These are phyloP conservation scores for Festucalex cinctus DNA, from an alignment of 2,113 vertebrate genomes.

Conservation along the genomic window DNA sequence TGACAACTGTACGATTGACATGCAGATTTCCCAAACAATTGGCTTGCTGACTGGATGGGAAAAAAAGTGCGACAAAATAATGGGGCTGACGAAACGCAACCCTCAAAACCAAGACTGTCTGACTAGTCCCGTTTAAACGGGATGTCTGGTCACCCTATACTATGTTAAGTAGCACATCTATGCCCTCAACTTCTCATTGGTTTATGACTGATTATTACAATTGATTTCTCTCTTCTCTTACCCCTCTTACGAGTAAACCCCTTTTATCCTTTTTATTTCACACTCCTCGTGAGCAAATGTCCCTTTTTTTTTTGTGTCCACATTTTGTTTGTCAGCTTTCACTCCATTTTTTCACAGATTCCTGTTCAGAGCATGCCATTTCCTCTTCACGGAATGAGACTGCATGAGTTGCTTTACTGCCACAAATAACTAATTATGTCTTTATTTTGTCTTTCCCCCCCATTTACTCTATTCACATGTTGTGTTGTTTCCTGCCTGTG, in stretches of 20 bases:
- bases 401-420: slow-evolving; percentile 84
- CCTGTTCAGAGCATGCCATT: slow-evolving; percentile 82
- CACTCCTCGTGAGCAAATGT: slow-evolving; percentile 11
- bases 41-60: too few relatives aligned
- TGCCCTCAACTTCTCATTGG: slow-evolving; percentile 1
- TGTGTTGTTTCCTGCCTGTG: slow-evolving; percentile 78
- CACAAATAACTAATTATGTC: slow-evolving; percentile 94
- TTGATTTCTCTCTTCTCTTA: slow-evolving; percentile 19
- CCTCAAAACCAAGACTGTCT: too few relatives aligned
- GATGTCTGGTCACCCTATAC: too few relatives aligned
- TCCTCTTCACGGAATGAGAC: slow-evolving; percentile 77
- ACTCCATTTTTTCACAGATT: slow-evolving; percentile 71
- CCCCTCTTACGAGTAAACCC: slow-evolving; percentile 1
- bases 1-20: too few relatives aligned
- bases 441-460: slow-evolving; percentile 90
- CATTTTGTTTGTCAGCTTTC: slow-evolving; percentile 1
- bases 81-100: too few relatives aligned
- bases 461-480: slow-evolving; percentile 78
- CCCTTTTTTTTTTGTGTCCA: slow-evolving; percentile 4
- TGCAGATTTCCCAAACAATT: too few relatives aligned
- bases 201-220: not conserved
- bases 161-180: slow-evolving; percentile 5
- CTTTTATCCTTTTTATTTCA: slow-evolving; percentile 18
- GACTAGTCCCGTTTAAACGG: too few relatives aligned
- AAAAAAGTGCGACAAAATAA: too few relatives aligned